These are phyloP conservation scores for Eufriesea mexicana DNA, from an alignment of 1,140 invertebrate species.

Conservation along the genomic window DNA sequence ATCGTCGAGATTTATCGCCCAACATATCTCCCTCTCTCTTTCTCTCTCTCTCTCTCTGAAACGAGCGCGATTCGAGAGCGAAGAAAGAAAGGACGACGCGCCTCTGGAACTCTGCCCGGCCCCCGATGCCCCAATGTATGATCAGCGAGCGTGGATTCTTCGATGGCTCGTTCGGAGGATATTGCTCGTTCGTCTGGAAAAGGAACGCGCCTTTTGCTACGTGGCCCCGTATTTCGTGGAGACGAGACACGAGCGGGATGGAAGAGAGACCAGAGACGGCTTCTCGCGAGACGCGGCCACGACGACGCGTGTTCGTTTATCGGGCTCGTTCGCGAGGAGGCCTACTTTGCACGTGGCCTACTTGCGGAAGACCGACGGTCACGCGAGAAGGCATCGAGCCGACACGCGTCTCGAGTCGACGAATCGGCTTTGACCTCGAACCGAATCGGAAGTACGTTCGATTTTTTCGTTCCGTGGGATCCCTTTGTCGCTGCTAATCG, in stretches of 20 bases:
- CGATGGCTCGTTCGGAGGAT: conserved; percentile 1
- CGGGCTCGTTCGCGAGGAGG: conserved; percentile 55
- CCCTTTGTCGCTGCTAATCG: too few relatives aligned
- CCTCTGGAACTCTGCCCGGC: conserved; percentile 25
- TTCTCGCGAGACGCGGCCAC: conserved; percentile 33
- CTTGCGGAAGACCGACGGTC: conserved; percentile 67
- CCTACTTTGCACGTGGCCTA: conserved; percentile 74
- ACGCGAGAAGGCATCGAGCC: conserved; percentile 60
- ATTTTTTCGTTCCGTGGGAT: background rate
- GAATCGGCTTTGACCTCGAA: conserved; percentile 51
- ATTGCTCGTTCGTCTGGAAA: background rate
- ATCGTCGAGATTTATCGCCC: too few relatives aligned
- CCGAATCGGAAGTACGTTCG: conserved; percentile 11
- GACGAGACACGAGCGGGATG: background rate
- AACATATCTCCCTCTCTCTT: too few relatives aligned
- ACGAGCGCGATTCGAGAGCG: background rate
- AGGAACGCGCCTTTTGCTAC: conserved; percentile 32
- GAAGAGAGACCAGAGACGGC: background rate
- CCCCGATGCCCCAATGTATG: conserved; percentile 54
- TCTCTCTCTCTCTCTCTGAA: background rate
- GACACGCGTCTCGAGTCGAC: conserved; percentile 57
- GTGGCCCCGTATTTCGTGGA: conserved; percentile 23
- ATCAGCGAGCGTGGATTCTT: conserved; percentile 35
- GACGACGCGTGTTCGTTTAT: conserved; percentile 50
- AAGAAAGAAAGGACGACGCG: conserved; percentile 11